phyloP scores from a whole-genome alignment of 2,888 invertebrate species.

The Caenorhabditis sp. region DNA sequence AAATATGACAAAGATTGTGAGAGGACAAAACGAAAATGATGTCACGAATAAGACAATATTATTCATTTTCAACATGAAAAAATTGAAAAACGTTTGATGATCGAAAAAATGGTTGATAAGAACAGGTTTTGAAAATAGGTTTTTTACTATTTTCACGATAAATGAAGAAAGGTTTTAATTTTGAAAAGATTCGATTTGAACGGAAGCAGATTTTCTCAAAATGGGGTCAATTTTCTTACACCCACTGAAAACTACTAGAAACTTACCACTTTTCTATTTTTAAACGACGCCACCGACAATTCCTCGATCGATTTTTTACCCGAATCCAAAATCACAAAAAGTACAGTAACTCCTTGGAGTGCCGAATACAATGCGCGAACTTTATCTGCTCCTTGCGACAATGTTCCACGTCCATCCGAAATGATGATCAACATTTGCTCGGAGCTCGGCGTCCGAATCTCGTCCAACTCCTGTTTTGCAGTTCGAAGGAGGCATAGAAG shows the following conservation, averaged over 20 bases:
- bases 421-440: conserved; percentile 89
- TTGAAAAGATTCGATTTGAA: too few species aligned
- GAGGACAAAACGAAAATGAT: too few species aligned
- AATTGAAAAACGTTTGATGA: too few species aligned
- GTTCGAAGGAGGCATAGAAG: conserved; percentile 73
- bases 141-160: too few species aligned
- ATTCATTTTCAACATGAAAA: too few species aligned
- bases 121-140: too few species aligned
- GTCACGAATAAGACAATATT: too few species aligned
- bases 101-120: too few species aligned
- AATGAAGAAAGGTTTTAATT: too few species aligned
- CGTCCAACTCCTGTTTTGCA: conserved; percentile 33
- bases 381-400: conserved; percentile 82
- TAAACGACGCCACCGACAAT: conserved; percentile 82
- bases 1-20: neutral
- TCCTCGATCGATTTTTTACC: conserved; percentile 91
- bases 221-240: too few species aligned
- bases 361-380: conserved; percentile 70
- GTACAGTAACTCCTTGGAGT: conserved; percentile 82
- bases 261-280: conserved; percentile 72
- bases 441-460: conserved; percentile 43
- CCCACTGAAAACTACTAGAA: too few species aligned
- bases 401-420: conserved; percentile 92
- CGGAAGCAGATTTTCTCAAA: too few species aligned
- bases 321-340: conserved; percentile 94